phyloP scores from a whole-genome alignment of 2,113 vertebrate genomes.

The Stercorarius parasiticus region DNA sequence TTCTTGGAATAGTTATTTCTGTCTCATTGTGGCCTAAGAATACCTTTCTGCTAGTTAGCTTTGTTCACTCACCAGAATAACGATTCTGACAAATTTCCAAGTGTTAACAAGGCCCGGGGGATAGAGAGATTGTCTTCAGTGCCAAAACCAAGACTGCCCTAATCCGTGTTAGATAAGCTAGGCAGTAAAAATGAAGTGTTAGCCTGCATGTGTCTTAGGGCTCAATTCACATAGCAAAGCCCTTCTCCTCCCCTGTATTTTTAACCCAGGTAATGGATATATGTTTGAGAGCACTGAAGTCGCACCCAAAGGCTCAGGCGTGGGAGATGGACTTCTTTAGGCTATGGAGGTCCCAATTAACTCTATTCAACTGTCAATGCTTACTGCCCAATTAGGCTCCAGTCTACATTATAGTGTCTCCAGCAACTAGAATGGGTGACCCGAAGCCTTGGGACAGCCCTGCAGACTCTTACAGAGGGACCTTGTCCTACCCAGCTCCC shows the following conservation, averaged over 20 bases:
- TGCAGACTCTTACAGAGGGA: neutral
- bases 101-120: neutral
- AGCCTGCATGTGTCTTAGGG: neutral
- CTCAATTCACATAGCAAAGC: neutral
- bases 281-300: neutral
- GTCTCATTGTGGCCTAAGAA: neutral
- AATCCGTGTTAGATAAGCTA: neutral
- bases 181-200: neutral
- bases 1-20: slow-evolving; percentile 5
- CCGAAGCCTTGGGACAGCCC: neutral
- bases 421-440: neutral
- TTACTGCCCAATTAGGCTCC: neutral
- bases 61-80: neutral
- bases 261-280: neutral
- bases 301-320: neutral
- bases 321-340: neutral
- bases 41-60: slow-evolving; percentile 38
- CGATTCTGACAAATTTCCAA: slow-evolving; percentile 23
- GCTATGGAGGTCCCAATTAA: neutral
- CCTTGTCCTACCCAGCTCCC: neutral
- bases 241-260: neutral
- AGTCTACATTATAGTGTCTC: neutral
- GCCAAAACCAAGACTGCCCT: neutral
- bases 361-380: neutral
- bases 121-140: neutral